Evolutionary conservation across 37 sponge, comb jelly and placozoan genomes (phyloP).

Genomic region (Theonella swinhoei): DNA sequence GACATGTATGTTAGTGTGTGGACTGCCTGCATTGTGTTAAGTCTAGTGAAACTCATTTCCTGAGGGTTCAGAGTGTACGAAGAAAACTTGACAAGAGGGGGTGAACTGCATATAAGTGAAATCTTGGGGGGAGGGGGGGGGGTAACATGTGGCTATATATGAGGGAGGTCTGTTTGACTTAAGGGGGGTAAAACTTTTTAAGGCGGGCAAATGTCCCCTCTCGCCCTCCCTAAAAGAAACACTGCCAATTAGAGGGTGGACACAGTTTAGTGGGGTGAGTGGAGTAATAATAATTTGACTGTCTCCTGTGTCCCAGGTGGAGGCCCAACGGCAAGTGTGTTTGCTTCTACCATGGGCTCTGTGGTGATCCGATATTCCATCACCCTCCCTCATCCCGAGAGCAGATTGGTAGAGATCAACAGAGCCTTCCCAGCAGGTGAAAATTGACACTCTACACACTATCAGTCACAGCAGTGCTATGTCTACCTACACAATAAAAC

Average conservation of each 20-base stretch:
- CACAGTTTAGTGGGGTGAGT: too few species aligned
- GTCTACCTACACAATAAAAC: not conserved
- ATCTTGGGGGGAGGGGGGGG: not conserved
- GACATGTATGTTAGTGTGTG: not conserved
- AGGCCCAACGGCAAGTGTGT: conserved; percentile 31
- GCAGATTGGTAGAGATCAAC: conserved; percentile 46
- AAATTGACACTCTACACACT: not conserved
- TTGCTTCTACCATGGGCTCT: conserved; percentile 76
- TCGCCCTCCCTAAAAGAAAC: too few species aligned
- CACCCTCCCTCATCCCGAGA: conserved; percentile 56
- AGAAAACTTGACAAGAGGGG: too few species aligned
- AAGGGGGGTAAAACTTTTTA: too few species aligned
- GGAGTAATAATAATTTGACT: too few species aligned
- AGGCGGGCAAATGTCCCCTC: too few species aligned
- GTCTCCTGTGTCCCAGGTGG: conserved; percentile 12
- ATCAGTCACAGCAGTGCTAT: not conserved
- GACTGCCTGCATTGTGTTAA: too few species aligned
- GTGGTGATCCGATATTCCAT: conserved; percentile 68
- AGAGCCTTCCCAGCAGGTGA: conserved; percentile 46
- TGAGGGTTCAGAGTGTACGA: too few species aligned
- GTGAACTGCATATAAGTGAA: too few species aligned
- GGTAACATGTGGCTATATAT: not conserved
- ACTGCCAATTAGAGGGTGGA: too few species aligned
- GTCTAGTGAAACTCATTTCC: too few species aligned
- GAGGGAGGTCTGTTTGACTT: too few species aligned